phyloP scores from a whole-genome alignment of 1,140 invertebrate species.

The Psix sp. region DNA sequence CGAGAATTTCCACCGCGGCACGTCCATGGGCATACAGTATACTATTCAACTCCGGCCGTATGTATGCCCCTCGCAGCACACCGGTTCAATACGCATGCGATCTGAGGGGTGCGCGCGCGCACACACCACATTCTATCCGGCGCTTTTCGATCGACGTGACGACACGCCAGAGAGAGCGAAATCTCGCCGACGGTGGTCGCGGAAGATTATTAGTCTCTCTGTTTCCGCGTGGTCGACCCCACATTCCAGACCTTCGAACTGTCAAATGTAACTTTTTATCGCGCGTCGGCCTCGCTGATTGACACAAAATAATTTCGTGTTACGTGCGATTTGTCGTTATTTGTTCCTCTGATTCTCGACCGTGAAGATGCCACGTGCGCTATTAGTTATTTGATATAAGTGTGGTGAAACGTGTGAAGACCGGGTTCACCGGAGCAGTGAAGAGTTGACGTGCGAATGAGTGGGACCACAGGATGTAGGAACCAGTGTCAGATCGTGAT shows the following conservation, averaged over 20 bases:
- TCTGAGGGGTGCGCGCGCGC: conserved; percentile 69
- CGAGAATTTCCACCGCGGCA: conserved; percentile 55
- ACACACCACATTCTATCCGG: conserved; percentile 52
- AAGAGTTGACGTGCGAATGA: conserved; percentile 1
- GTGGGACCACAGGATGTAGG: conserved; percentile 21
- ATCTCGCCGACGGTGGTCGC: conserved; percentile 63
- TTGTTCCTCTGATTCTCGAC: conserved; percentile 10
- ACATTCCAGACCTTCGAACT: conserved; percentile 26
- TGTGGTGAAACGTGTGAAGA: conserved; percentile 47
- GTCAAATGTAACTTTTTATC: conserved; percentile 15
- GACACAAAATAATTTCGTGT: conserved; percentile 16
- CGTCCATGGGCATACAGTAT: conserved; percentile 44
- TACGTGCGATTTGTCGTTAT: conserved; percentile 6
- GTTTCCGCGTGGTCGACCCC: conserved; percentile 18
- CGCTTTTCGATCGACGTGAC: conserved; percentile 75
- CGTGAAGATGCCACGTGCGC: conserved; percentile 36
- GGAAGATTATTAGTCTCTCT: conserved; percentile 49
- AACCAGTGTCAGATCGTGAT: conserved; percentile 12
- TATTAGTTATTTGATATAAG: conserved; percentile 42
- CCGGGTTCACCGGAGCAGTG: neutral
- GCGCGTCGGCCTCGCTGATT: conserved; percentile 19
- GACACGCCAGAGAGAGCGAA: conserved; percentile 63
- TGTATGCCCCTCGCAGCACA: conserved; percentile 27
- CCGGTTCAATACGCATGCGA: conserved; percentile 74
- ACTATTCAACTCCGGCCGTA: conserved; percentile 36